phyloP scores from a whole-genome alignment of 2,888 invertebrate species.

The Netelia fuscicornis region DNA sequence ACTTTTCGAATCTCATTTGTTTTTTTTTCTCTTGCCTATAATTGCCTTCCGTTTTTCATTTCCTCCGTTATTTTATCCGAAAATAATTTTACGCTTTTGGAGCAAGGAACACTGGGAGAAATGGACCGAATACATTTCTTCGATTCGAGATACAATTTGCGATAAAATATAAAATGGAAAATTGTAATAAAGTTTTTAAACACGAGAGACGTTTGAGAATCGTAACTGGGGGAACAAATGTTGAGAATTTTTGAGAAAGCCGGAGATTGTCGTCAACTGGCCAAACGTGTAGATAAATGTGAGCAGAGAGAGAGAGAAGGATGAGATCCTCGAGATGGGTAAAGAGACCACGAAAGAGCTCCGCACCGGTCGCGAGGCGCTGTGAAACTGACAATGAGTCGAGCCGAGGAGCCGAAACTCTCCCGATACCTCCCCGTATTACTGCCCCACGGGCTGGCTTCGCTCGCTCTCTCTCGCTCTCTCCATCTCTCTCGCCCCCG shows the following conservation, averaged over 20 bases:
- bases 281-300: background rate
- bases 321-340: slow-evolving; percentile 10
- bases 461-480: slow-evolving; percentile 49
- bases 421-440: slow-evolving; percentile 52
- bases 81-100: background rate
- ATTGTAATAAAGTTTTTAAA: too few species aligned
- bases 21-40: too few species aligned
- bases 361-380: slow-evolving; percentile 67
- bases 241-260: background rate
- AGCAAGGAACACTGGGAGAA: background rate
- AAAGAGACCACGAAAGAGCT: slow-evolving; percentile 49
- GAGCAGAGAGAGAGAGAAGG: background rate
- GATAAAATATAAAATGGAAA: background rate
- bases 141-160: background rate
- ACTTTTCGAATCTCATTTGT: background rate
- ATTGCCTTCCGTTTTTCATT: background rate
- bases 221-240: background rate
- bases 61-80: background rate
- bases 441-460: slow-evolving; percentile 53
- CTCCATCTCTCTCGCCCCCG: slow-evolving; percentile 33
- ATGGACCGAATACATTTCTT: background rate
- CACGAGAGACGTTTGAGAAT: background rate
- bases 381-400: slow-evolving; percentile 67
- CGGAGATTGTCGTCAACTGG: slow-evolving; percentile 8
- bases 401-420: slow-evolving; percentile 63